Percentiles rank a stretch among this genome's conserved stretches.
These are phyloP conservation scores for Cynaeus angustus DNA, from an alignment of 2,888 invertebrate species.

Conservation along the genomic window DNA sequence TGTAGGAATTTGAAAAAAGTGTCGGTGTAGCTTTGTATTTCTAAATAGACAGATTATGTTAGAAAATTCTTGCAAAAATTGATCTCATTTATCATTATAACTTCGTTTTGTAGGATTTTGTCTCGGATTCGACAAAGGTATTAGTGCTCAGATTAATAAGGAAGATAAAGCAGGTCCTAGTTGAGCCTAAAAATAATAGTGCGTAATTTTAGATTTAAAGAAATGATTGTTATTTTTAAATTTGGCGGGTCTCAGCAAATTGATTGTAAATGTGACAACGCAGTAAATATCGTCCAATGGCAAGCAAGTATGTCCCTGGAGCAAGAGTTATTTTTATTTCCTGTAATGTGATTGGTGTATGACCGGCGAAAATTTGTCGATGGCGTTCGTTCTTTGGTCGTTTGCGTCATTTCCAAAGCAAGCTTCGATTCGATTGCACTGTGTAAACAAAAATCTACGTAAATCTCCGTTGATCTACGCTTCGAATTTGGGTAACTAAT, in stretches of 20 bases:
- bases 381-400: neutral
- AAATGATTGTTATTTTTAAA: neutral
- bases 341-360: neutral
- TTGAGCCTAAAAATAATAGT: too few relatives aligned
- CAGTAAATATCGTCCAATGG: neutral
- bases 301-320: neutral
- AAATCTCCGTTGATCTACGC: constrained; percentile 59
- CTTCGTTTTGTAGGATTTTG: too few relatives aligned
- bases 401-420: constrained; percentile 28
- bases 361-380: neutral
- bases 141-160: too few relatives aligned
- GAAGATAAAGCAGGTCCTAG: too few relatives aligned
- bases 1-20: too few relatives aligned
- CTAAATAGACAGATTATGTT: too few relatives aligned
- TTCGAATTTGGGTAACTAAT: constrained; percentile 71
- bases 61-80: too few relatives aligned
- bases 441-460: constrained; percentile 39
- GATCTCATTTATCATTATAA: too few relatives aligned
- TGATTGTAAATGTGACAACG: neutral
- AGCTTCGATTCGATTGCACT: constrained; percentile 26
- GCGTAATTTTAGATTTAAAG: too few relatives aligned
- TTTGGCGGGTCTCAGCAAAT: neutral
- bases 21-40: too few relatives aligned
- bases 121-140: too few relatives aligned
- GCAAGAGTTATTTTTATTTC: neutral